These are phyloP conservation scores for roundworm (Caenorhabditis elegans) DNA, from an alignment of 1,140 invertebrate species.

Conservation along the genomic window DNA sequence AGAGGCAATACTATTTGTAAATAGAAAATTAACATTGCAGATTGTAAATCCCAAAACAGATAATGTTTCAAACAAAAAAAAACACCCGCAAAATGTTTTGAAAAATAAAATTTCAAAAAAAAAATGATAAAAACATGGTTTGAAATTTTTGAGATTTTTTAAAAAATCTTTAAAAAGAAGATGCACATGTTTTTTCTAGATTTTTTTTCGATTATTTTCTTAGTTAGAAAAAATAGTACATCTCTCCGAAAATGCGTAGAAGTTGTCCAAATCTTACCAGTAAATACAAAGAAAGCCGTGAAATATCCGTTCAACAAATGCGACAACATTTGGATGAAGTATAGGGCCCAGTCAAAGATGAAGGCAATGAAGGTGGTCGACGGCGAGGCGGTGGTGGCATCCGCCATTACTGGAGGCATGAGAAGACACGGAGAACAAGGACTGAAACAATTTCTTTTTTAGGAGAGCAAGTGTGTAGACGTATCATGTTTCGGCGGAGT, in stretches of 20 bases:
- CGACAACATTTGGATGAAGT: constrained; percentile 53
- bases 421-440: neutral
- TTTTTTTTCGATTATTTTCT: too few relatives aligned
- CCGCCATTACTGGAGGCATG: constrained; percentile 24
- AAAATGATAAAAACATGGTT: too few relatives aligned
- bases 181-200: too few relatives aligned
- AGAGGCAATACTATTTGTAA: neutral
- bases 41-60: too few relatives aligned
- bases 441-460: constrained; percentile 27
- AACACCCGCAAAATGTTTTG: too few relatives aligned
- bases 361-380: constrained; percentile 19
- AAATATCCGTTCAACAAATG: constrained; percentile 60
- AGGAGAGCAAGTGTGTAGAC: neutral
- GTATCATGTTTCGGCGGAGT: constrained; percentile 7
- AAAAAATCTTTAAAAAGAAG: too few relatives aligned
- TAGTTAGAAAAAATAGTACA: too few relatives aligned
- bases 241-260: too few relatives aligned
- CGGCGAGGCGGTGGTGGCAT: constrained; percentile 6
- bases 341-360: constrained; percentile 1
- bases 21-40: too few relatives aligned
- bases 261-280: too few relatives aligned
- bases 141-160: too few relatives aligned
- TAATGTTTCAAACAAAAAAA: too few relatives aligned
- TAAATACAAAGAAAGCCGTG: constrained; percentile 56
- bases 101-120: neutral